Evolutionary conservation across 2,888 invertebrate genomes (phyloP), one percentile per base, ranked within the genome.

Genomic region (Rhyacophila evoluta): DNA sequence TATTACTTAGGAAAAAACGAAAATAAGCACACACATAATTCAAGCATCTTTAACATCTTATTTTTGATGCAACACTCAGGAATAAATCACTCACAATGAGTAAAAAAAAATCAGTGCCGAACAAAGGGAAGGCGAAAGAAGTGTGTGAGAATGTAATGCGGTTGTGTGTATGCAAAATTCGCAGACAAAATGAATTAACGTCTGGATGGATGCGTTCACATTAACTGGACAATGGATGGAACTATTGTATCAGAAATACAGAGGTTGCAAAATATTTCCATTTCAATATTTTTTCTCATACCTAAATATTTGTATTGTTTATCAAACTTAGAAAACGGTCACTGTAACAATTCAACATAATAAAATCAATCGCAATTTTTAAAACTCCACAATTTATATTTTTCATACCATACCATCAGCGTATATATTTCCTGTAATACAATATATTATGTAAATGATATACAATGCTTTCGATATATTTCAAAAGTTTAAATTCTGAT

Each of bases 141-240:
- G 55, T 55, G 55, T 55, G 19, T 55, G 15, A 15, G 25, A 55
- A 55, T 55, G 55, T 55, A 19, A 55, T 33, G 29, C 6, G 29
- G 2, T 4, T 33, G 29, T 33, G 55, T 25, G 55, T 55, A 55
- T 55, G 55, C 55, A 55, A 55, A 55, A 55, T 55, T 55, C 55
- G 55, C 55, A 55, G 55, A 55, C 55, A 55, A 55, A 55, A 55
- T 55, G 55, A 55, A 55, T 55, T 55, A 55, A 55, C 55, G 55
- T 55, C 55, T 55, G 55, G 55, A 55, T 55, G 55, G 55, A 55
- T 55, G 55, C 55, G 55, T 25, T 55, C 55, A 19, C 55, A 55
- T 55, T 55, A 55, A 55, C 55, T 19, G 55, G 55, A 55, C 55
- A 55, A 55, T 55, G 55, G 55, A 55, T 55, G 55, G 55, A 55